phyloP scores from a whole-genome alignment of 2,113 vertebrate genomes.

The Leptocoma aspasia region DNA sequence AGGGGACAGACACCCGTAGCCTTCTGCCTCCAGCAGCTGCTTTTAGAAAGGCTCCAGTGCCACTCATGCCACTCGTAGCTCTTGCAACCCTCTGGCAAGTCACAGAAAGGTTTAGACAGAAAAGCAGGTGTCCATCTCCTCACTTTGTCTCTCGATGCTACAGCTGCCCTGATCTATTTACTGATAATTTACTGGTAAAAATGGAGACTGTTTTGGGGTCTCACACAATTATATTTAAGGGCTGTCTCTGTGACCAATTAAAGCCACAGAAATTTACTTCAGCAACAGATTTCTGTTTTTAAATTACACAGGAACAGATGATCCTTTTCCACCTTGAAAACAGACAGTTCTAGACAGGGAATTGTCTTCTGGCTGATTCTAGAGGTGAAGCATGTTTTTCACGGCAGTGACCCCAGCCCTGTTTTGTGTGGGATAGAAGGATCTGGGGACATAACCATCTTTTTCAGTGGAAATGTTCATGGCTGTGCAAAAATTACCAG shows the following conservation, averaged over 20 bases:
- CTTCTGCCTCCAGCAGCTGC: not conserved
- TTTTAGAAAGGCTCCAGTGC: not conserved
- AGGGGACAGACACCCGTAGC: fast-evolving
- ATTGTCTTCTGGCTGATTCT: not conserved
- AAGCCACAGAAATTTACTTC: not conserved
- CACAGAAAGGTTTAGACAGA: not conserved
- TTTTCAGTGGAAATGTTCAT: not conserved
- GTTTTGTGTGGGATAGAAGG: not conserved
- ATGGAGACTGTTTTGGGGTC: not conserved
- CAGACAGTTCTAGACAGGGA: not conserved
- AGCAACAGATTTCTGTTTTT: not conserved
- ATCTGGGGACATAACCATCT: not conserved
- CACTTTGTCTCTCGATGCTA: not conserved
- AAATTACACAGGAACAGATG: not conserved
- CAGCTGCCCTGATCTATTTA: not conserved
- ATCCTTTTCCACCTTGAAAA: not conserved
- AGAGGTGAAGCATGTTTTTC: not conserved
- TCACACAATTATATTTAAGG: not conserved
- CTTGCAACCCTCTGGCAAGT: not conserved
- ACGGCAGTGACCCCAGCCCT: not conserved
- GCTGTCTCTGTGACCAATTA: not conserved
- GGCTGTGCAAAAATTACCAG: not conserved
- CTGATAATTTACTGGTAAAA: not conserved
- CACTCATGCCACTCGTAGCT: fast-evolving
- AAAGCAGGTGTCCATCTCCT: not conserved